Base-by-base conservation (phyloP, 2,113 vertebrate genomes). In the Forbesichthys papilliferus region DNA sequence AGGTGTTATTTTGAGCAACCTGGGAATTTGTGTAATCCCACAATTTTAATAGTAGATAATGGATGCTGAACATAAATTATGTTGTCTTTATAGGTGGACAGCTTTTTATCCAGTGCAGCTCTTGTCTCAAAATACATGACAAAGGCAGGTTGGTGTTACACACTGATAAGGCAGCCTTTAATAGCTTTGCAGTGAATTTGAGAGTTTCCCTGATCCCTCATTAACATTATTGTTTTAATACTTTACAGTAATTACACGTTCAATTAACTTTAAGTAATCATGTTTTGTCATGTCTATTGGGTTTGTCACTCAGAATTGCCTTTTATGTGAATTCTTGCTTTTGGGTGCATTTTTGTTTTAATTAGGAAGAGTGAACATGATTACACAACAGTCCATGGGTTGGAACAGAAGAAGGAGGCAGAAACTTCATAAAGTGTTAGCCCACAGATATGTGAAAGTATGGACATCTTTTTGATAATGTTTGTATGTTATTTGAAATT, bases 101-200 rank as follows among this genome's bases (percentile, higher is more conserved):
- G 56, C 51, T 53, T 58, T 58, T 16, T 58, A n/a, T 58, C 56
- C 56, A 58, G 18, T 9, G 14, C 51, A 52, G 7, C 51, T 53
- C 10, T 53, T 53, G n/a, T 53, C 16, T 20, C 56, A 58, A 58
- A 58, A 20, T 20, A 36, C 27, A 11, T 36, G 33, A 7, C 14
- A 58, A 18, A 57, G 16, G 55, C 55, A 58, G n/a, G 56, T 58
- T 58, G 56, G 56, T 58, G n/a, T 53, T 53, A 53, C 20, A 58
- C n/a, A 58, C 56, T 58, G 56, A 58, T 20, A 27, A 58, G 56
- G 20, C 12, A 8, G 55, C 55, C 16, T n/a, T 57, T 14, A 57
- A 57, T 13, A 57, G 13, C 27, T 27, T 27, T 27, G 27, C 27
- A 27, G 27, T 2, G 27, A 27, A 27, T 27, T 27, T 27, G 1